Conservation (phyloP, 2,888 invertebrate species). For the Sesamia inferens region DNA sequence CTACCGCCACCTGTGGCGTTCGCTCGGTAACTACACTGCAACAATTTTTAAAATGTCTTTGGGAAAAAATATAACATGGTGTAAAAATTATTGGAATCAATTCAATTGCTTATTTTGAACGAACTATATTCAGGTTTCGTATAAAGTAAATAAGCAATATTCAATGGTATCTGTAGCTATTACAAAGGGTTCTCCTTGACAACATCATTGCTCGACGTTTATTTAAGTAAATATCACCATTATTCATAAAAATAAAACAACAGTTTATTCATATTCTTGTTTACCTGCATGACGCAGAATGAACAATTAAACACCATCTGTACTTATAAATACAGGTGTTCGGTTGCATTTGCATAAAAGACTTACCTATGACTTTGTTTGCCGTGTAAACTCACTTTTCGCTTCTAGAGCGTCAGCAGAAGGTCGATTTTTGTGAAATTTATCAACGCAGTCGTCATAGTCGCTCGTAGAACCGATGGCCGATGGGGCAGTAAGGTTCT, state of each 20-base stretch:
- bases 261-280: slow-evolving; percentile 1
- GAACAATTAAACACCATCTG: background rate
- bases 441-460: background rate
- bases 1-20: too few species aligned
- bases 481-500: too few species aligned
- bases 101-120: too few species aligned
- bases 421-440: background rate
- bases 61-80: too few species aligned
- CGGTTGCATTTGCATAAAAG: background rate
- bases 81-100: too few species aligned
- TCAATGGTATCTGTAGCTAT: slow-evolving; percentile 12
- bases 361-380: background rate
- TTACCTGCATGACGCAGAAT: background rate
- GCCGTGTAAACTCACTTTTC: background rate
- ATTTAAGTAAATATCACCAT: slow-evolving; percentile 8
- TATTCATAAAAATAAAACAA: background rate
- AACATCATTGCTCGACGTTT: slow-evolving; percentile 13
- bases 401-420: background rate
- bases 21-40: too few species aligned
- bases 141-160: background rate
- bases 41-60: too few species aligned
- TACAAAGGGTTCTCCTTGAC: background rate
- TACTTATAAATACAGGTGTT: background rate
- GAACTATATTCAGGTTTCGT: too few species aligned
- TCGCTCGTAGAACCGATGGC: too few species aligned